Evolutionary conservation across 2,888 invertebrate genomes (phyloP), one percentile per base, ranked within the genome.

Genomic region (Myopa tessellatipennis): DNA sequence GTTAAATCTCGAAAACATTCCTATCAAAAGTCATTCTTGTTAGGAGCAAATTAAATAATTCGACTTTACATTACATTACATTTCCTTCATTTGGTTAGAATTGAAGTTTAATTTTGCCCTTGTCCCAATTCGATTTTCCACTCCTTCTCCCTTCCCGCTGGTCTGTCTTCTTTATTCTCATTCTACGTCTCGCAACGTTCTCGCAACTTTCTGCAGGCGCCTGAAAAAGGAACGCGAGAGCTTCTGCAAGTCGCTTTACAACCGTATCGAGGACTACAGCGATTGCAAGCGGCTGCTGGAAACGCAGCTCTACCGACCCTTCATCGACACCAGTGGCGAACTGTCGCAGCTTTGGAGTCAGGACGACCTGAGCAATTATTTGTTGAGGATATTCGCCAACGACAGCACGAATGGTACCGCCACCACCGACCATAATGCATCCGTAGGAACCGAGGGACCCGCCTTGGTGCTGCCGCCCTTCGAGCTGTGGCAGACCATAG

Each of bases 401-500:
- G 85, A 83, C 45, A 87, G 85, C 72, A 79, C 81, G 63, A 87
- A 88, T 79, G 81, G 84, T 50, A 87, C 86, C 55, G 83, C 79
- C 65, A 77, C 12, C 34, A 34, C 83, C 40, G 85, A 82, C 2
- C 69, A 83, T 1, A 86, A 84, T 67, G 82, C 77, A n/a, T 82
- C 85, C 67, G 76, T 79, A 40, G 81, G 78, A 58, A 80, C 79
- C 5, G 83, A 83, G 12, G 87, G 86, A 26, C 88, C 88, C 10
- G 90, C 90, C 83, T 92, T 93, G 80, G 94, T 94, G 18, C 89
- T 95, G 83, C 95, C 96, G 74, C 96, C 96, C 6, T 97, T 98
- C 89, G 94, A 94, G 78, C 90, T 96, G 71, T 97, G 98, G 97
- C 93, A 96, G 90, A 95, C 96, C 14, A 93, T 96, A 79, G 91